Evolutionary conservation across 2,888 invertebrate species (phyloP).

Genomic region (Aplocera efformata): DNA sequence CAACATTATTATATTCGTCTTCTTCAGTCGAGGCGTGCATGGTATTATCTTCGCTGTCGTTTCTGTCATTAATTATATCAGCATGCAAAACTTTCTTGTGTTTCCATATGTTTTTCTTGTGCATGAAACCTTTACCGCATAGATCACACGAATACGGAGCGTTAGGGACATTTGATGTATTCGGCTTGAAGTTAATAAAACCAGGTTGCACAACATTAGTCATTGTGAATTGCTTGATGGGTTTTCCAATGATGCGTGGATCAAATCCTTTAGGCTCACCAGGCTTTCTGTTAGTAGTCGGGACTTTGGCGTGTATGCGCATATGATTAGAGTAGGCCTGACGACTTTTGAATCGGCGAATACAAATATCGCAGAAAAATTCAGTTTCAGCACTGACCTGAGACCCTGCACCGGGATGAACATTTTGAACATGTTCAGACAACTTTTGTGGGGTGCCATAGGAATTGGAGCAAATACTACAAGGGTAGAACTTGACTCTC

Average conservation of each 20-base stretch:
- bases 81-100: conserved; percentile 77
- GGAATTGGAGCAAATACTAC: conserved; percentile 79
- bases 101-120: conserved; percentile 79
- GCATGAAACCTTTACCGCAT: conserved; percentile 82
- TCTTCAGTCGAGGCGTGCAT: conserved; percentile 77
- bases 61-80: conserved; percentile 65
- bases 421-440: conserved; percentile 77
- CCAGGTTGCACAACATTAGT: conserved; percentile 45
- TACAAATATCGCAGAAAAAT: conserved; percentile 81
- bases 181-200: conserved; percentile 60
- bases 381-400: conserved; percentile 49
- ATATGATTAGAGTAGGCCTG: conserved; percentile 78
- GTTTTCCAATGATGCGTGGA: conserved; percentile 69
- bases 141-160: conserved; percentile 81
- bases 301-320: conserved; percentile 76
- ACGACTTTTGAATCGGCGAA: conserved; percentile 80
- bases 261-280: conserved; percentile 61
- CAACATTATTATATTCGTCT: conserved; percentile 66
- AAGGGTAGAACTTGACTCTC: conserved; percentile 83
- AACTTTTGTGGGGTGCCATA: conserved; percentile 83
- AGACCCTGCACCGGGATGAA: conserved; percentile 63
- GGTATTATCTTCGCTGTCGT: conserved; percentile 74
- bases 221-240: conserved; percentile 60
- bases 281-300: conserved; percentile 72
- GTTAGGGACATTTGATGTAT: conserved; percentile 62